Evolutionary conservation across 2,888 invertebrate genomes (phyloP), one percentile per base, ranked within the genome.

Genomic region (Metellina segmentata): DNA sequence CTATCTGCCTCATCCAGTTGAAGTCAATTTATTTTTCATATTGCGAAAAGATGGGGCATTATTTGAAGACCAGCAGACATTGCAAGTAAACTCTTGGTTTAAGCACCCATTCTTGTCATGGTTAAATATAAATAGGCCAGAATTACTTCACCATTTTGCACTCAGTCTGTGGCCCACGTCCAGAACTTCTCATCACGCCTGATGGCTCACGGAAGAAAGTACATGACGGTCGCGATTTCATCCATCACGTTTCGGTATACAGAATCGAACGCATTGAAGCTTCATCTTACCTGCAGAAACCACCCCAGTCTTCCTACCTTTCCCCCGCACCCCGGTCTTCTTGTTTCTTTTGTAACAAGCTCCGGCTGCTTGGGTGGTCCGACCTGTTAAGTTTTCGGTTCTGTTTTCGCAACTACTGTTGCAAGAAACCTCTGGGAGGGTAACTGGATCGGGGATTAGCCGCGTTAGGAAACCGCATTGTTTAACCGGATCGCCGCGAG

Each of bases 351-450:
- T 48, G 78, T 49, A 48, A 78, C 20, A 81, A 85, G 74, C 49
- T 81, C 81, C 61, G 7, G 48, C 82, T 19, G 72, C 87, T 74
- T 89, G 89, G 89, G 89, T 89, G 89, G 89, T 89, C 89, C 70
- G 48, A 82, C 69, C 81, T 72, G 81, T 89, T 85, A 75, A 72
- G 53, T 81, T 74, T 74, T 81, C 70, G 89, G 70, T 82, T 82
- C 81, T 89, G 75, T 89, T 89, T 82, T 89, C 89, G 89, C 89
- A 89, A 89, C 89, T 82, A 69, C 19, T 70, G 89, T 89, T 89
- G 89, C 89, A 70, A 77, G 49, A 85, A 69, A 52, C 69, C 51
- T 70, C n/a, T 49, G 48, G n/a, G 34, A 34, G n/a, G 9, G 87
- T 20, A 87, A 87, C 79, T 19, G 79, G 79, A 87, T 71, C 71